Base-by-base conservation (phyloP, 2,888 invertebrate species). In the Eristalis pertinax region DNA sequence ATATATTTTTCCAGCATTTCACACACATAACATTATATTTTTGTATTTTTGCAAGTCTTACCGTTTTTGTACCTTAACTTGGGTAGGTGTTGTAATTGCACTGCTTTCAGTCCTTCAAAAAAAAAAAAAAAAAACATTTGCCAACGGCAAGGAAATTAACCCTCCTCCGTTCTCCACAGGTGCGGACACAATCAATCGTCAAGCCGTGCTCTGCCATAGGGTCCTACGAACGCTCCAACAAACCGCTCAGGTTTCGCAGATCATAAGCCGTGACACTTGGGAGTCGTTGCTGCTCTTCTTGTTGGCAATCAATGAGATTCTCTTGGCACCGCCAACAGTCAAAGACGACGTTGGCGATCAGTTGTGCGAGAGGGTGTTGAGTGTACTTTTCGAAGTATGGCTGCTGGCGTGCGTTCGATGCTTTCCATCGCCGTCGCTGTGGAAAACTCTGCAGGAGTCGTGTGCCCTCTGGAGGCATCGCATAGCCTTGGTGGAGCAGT, bases 341-440 rank as follows among this genome's bases (percentile, higher is more conserved):
- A 97, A 97, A 93, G 98, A 98, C 93, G 97, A 98, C 91, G 97
- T 98, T n/a, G 97, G 97, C 0, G 98, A 98, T 92, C 98, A 99
- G 92, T 94, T 99, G 63, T 98, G 98, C 92, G 98, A 99, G 92
- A 94, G 99, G 43, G 98, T 99, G 72, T 94, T 99, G 5, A 97
- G 98, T 89, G 99, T 99, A 43, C 94, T 99, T 75, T 97, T 99
- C 93, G 98, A 99, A 94, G 96, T 98, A 73, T 94, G 95, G 95
- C 92, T 95, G 43, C 89, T 95, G 82, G 94, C 95, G 0, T 95
- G 95, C 86, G 94, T 95, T 70, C 94, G 94, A 88, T 98, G 97
- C 91, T 99, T 99, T 94, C 99, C 99, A 0, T 96, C 98, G 4
- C 99, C 99, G 7, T 97, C 98, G 1, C 94, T 99, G 89, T 99